Base-by-base conservation (phyloP, 2,888 invertebrate species). In the Anorthoa munda region DNA sequence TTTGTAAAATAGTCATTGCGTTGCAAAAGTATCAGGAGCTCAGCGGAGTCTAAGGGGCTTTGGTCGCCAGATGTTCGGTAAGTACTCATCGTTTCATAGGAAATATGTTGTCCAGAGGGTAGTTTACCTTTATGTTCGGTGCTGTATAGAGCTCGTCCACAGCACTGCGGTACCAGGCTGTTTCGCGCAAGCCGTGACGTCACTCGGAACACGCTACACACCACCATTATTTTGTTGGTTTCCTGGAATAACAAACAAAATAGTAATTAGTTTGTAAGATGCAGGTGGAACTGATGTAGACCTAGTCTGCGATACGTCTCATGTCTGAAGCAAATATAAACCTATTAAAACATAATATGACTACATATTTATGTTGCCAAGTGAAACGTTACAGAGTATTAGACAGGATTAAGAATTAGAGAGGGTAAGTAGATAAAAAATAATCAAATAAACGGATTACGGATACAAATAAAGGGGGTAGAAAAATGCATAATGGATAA, bases 141-240 rank as follows among this genome's bases (percentile, higher is more conserved):
- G 84, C 92, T 91, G 84, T 92, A 93, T 31, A 90, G 66, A 0
- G 88, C 89, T 61, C 90, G 85, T 39, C 88, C 81, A 72, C 92
- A 91, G 85, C 91, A 91, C 17, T 86, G 88, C 4, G 87, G 65
- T 26, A 70, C 69, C 13, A 86, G 50, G 13, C 82, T 61, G 12
- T 79, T 75, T 26, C 88, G 83, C 50, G 87, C 77, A 9, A 89
- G 64, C 55, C 90, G 89, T 60, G 86, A 72, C 51, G 89, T 87
- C 7, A 86, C 87, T 31, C 92, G 87, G 21, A 93, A 83, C 17
- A 93, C 79, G 58, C 87, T 87, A 58, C 85, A 81, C 39, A 92
- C 74, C 59, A 90, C 91, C 94, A 93, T 94, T 26, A 2, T 80
- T 55, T 26, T 21, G 53, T 9, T 55, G 56, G 31, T n/a, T 61